Percentiles rank a stretch among this genome's conserved stretches.
These are phyloP conservation scores for Agrotis segetum DNA, from an alignment of 2,888 invertebrate species.

Conservation along the genomic window DNA sequence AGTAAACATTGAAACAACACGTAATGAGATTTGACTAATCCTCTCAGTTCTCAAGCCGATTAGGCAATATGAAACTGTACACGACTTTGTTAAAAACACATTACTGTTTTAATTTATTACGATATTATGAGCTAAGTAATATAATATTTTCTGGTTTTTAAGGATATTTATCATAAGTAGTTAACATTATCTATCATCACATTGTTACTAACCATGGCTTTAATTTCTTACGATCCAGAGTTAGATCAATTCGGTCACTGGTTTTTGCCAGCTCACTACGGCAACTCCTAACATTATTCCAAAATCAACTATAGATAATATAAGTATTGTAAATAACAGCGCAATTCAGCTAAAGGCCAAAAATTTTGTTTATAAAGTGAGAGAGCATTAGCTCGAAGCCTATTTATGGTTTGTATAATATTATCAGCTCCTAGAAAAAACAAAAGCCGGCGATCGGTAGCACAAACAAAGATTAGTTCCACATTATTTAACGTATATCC, in stretches of 20 bases:
- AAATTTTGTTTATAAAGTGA: neutral
- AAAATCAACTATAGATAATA: neutral
- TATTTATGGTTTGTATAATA: neutral
- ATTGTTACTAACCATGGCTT: neutral
- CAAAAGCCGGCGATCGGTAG: slow-evolving; percentile 52
- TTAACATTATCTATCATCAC: neutral
- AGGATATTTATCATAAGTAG: neutral
- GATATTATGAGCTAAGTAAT: slow-evolving; percentile 29
- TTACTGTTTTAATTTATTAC: slow-evolving; percentile 32
- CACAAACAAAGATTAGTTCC: slow-evolving; percentile 86
- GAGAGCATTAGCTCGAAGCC: neutral
- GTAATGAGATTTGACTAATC: slow-evolving; percentile 75
- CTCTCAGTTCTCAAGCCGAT: slow-evolving; percentile 75
- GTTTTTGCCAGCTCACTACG: neutral
- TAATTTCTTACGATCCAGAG: neutral
- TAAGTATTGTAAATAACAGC: neutral
- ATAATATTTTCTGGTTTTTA: slow-evolving; percentile 8
- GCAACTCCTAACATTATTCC: neutral
- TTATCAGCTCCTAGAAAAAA: slow-evolving; percentile 21
- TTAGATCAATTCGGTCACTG: neutral
- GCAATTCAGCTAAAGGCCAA: neutral
- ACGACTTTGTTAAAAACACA: slow-evolving; percentile 39
- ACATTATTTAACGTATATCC: slow-evolving; percentile 80
- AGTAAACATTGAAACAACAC: slow-evolving; percentile 69
- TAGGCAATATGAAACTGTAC: slow-evolving; percentile 59